Base-by-base conservation (phyloP, 2,113 vertebrate genomes). In the Psettodes erumei region DNA sequence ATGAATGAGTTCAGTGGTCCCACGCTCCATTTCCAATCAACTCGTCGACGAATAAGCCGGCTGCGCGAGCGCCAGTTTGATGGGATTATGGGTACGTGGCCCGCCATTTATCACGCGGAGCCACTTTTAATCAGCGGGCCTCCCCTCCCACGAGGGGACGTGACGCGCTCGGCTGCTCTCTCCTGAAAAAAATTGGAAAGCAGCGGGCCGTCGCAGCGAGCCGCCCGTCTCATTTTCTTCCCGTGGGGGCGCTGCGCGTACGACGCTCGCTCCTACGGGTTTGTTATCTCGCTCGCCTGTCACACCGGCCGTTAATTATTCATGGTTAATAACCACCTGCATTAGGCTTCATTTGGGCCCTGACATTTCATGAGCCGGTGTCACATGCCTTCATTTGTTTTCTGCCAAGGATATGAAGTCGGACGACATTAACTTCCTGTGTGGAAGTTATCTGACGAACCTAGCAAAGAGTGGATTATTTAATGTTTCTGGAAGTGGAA, bases 301-400 rank as follows among this genome's bases (percentile, higher is more conserved):
- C 86, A 43, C 4, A 58, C 61, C 42, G 21, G 53, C 67, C 55
- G 59, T 73, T 89, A 62, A 86, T 89, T 86, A 85, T 88, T 86
- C 62, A 65, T 63, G 48, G 21, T 79, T 88, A 83, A 86, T 88
- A 81, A 80, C 45, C 73, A 68, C 75, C 76, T 81, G 68, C 59
- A 58, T 50, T 35, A 6, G 81, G 50, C 50, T 56, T 74, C 30
- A 83, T 79, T 77, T 43, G 66, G 28, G 25, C 28, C 64, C 38
- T 64, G 83, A 83, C 79, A 79, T 81, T 85, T 86, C 67, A 86
- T 84, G 82, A 79, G 82, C 73, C 35, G 13, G 72, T 77, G 56
- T 82, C 80, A 69, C 53, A 69, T 21, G 33, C 28, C 58, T 56
- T 71, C 68, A 71, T 85, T 80, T 82, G 62, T 78, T 82, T 80